These are phyloP conservation scores for Acomys russatus DNA, from an alignment of 2,797 vertebrate genomes.

Conservation along the genomic window DNA sequence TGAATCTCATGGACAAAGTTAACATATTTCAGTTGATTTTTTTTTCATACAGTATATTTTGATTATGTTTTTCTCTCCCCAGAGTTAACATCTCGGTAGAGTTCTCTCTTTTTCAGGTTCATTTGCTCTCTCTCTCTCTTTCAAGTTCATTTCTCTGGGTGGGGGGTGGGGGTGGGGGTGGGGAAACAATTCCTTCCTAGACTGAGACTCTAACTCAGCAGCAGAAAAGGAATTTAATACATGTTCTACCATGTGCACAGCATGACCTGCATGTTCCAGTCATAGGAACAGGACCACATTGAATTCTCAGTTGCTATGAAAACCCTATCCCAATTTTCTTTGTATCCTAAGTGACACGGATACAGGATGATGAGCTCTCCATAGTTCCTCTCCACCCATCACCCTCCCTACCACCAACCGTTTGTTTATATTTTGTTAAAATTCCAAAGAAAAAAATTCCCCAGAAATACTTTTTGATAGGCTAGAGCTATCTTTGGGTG, in stretches of 20 bases:
- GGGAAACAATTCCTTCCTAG: conserved; percentile 91
- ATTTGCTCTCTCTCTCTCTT: conserved; percentile 88
- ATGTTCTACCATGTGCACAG: conserved; percentile 96
- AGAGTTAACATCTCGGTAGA: neutral
- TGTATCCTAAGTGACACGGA: conserved; percentile 94
- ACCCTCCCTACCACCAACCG: conserved; percentile 89
- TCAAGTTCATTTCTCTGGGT: conserved; percentile 93
- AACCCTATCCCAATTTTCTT: conserved; percentile 94
- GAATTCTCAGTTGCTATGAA: conserved; percentile 94
- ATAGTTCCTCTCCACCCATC: conserved; percentile 94
- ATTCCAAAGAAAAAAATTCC: conserved; percentile 90
- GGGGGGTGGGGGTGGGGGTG: no score
- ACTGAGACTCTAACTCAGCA: conserved; percentile 95
- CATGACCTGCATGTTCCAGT: conserved; percentile 94
- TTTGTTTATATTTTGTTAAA: conserved; percentile 95
- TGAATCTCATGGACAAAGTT: neutral
- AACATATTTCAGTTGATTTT: neutral
- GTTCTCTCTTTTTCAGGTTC: conserved; percentile 90
- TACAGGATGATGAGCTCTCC: conserved; percentile 94
- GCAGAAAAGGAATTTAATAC: conserved; percentile 95
- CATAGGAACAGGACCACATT: conserved; percentile 94
- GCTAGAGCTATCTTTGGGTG: conserved; percentile 89
- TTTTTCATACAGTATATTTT: neutral
- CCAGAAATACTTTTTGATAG: conserved; percentile 92
- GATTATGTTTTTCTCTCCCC: neutral